Base-by-base conservation (phyloP, 2,888 invertebrate genomes). In the Nezara viridula region DNA sequence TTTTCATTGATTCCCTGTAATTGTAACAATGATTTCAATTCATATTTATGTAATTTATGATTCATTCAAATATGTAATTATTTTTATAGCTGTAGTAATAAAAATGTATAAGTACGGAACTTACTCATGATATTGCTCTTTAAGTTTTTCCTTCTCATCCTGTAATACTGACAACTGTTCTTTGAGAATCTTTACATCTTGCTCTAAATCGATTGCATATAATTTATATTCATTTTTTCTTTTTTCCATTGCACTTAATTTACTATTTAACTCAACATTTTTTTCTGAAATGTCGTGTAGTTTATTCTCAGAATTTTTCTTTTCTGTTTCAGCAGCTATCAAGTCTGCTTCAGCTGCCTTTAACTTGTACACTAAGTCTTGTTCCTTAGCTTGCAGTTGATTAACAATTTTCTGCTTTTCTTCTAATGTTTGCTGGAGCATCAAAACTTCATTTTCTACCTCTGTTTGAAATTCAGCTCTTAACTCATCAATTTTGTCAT, bases 1-100 rank as follows among this genome's bases (percentile, higher is more conserved):
- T 92, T 88, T 93, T 92, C 7, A 94, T 93, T 92, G 94, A 95
- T 91, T 94, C 94, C 88, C 95, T 95, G 93, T 19, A 93, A 93
- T 89, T 44, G 2, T 44, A 47, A 81, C n/a, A 24, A 44, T n/a
- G n/a, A n/a, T n/a, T n/a, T n/a, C n/a, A n/a, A n/a, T n/a, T n/a
- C n/a, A n/a, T n/a, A n/a, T n/a, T n/a, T n/a, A n/a, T n/a, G n/a
- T n/a, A n/a, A n/a, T n/a, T n/a, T n/a, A n/a, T n/a, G n/a, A n/a
- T n/a, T n/a, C n/a, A n/a, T 44, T 44, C n/a, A 14, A n/a, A 81
- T 47, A 21, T 77, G 7, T 40, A 24, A n/a, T 40, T 81, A 81
- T 4, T 4, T 24, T 40, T 40, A 40, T n/a, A 47, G 24, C 21
- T 81, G 40, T 37, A 10, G 7, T 44, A n/a, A 40, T 81, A 81